A percentile compares a stretch with the other conserved stretches of the same genome.
These are phyloP conservation scores for Helleia helle DNA, from an alignment of 2,888 invertebrate species.

Conservation along the genomic window DNA sequence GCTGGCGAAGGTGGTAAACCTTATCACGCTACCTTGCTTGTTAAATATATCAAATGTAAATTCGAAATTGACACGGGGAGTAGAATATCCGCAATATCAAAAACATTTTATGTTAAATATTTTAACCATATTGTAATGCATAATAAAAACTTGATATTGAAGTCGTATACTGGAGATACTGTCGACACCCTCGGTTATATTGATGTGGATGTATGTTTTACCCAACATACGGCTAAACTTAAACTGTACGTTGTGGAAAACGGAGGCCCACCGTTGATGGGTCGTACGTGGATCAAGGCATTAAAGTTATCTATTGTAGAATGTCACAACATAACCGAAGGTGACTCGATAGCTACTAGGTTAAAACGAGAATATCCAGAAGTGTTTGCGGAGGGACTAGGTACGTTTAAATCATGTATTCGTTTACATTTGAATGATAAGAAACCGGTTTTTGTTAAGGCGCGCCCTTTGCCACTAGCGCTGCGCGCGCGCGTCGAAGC, in stretches of 20 bases:
- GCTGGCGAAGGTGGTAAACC: conserved; percentile 13
- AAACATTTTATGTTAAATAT: conserved; percentile 18
- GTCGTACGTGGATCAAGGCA: conserved; percentile 19
- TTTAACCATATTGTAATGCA: conserved; percentile 12
- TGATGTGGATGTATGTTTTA: conserved; percentile 12
- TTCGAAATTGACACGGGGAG: conserved; percentile 23
- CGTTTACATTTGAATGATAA: conserved; percentile 12
- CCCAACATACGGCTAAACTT: conserved; percentile 6
- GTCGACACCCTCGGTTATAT: conserved; percentile 16
- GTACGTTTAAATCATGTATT: conserved; percentile 13
- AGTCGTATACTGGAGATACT: conserved; percentile 16
- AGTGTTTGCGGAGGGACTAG: conserved; percentile 3
- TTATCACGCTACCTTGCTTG: conserved; percentile 11
- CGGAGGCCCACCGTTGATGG: conserved; percentile 21
- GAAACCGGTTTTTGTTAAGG: conserved; percentile 16
- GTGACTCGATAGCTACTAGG: neutral
- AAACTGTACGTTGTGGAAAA: conserved; percentile 19
- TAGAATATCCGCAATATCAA: conserved; percentile 19
- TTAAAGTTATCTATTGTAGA: conserved; percentile 14
- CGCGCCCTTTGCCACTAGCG: conserved; percentile 22
- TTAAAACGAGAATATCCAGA: conserved; percentile 9
- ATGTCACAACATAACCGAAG: conserved; percentile 3
- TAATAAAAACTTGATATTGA: too few relatives aligned
- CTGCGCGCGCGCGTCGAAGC: conserved; percentile 21
- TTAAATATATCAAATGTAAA: conserved; percentile 15